Evolutionary conservation across 1,140 invertebrate species (phyloP).

Genomic region (Piezodorus guildinii): DNA sequence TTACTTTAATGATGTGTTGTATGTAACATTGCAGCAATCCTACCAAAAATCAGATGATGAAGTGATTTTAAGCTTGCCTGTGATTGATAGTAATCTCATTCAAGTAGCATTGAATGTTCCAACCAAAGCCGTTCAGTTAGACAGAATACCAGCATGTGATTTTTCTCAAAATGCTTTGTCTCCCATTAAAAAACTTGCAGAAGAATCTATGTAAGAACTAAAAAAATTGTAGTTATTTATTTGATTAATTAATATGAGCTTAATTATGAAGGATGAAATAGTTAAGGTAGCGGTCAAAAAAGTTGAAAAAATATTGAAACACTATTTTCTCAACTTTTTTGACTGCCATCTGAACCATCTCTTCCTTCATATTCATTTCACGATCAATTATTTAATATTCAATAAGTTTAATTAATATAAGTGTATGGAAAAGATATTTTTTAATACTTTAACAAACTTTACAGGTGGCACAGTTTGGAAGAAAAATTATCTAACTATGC

Average conservation of each 20-base stretch:
- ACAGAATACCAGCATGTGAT: constrained; percentile 29
- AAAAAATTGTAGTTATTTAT: neutral
- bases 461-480: constrained; percentile 44
- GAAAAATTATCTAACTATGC: constrained; percentile 61
- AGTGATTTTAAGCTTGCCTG: constrained; percentile 51
- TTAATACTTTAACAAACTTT: constrained; percentile 5
- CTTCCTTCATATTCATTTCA: too few species aligned
- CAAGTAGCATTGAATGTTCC: constrained; percentile 45
- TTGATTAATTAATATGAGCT: neutral
- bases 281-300: too few species aligned
- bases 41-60: constrained; percentile 39
- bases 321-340: too few species aligned
- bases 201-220: constrained; percentile 6
- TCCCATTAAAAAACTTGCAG: neutral
- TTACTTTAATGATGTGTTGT: too few species aligned
- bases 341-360: too few species aligned
- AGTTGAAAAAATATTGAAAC: too few species aligned
- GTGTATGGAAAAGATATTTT: neutral
- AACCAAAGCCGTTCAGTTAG: constrained; percentile 26
- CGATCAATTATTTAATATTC: too few species aligned
- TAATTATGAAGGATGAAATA: too few species aligned
- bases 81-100: constrained; percentile 50
- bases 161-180: constrained; percentile 31
- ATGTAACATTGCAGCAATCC: constrained; percentile 30
- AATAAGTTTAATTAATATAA: too few species aligned